Evolutionary conservation across 2,797 vertebrate species (phyloP), one percentile per base, ranked within the genome.

Genomic region (Podarcis siculus): DNA sequence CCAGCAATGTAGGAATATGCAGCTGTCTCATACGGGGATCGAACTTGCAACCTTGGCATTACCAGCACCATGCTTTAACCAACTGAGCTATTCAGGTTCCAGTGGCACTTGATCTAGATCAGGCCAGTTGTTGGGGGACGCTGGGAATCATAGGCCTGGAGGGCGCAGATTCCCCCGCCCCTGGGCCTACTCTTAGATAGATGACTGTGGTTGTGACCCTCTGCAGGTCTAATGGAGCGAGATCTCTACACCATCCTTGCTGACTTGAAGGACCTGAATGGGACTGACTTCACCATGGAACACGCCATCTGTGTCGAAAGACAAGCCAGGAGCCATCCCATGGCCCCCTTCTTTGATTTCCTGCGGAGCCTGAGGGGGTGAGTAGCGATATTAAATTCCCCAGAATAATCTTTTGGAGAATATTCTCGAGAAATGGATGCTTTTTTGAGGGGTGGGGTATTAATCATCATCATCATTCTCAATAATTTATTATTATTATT

Each of bases 221-320:
- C 27, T 61, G 2, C 92, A 99, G 98, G 98, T 8, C 93, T 99
- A 90, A 97, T 95, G 25, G 97, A 98, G 94, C 93, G 96, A 82
- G 98, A 98, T 89, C 95, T 99, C 15, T 98, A 97, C 71, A 93
- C 94, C n/a, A 79, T 98, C 19, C 94, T 98, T 90, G 97, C 96
- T 94, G 95, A 94, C 0, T 97, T 96, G 93, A 87, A 95, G 32
- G 88, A 86, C 58, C 90, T 96, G 8, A 84, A 77, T n/a, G 92
- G 71, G 76, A 64, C 78, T 5, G 42, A 87, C 0, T 21, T 91
- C 64, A 92, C 91, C 21, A 98, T 97, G 98, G 91, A 96, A 83
- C 93, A 97, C 86, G 95, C 93, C 25, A 89, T 98, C 82, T 79
- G 92, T 37, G 93, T 96, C 67, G 95, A 90, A 78, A 95, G 95